phyloP scores from a whole-genome alignment of 1,140 invertebrate species.

The Mactra quadrangularis region DNA sequence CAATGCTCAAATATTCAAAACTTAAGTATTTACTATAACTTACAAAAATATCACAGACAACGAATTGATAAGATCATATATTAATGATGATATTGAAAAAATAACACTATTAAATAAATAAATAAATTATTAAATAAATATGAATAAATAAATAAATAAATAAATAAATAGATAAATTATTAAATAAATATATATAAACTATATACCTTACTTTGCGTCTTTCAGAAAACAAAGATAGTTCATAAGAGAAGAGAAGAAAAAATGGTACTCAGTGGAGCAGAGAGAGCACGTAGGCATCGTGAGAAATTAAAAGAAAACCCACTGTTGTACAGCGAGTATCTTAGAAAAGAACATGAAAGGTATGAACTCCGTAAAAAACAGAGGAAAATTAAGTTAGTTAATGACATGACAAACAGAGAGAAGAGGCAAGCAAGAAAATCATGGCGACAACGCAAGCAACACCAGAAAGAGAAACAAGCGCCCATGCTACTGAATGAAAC shows the following conservation, averaged over 20 bases:
- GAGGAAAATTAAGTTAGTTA: background rate
- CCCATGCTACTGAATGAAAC: background rate
- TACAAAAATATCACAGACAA: too few relatives aligned
- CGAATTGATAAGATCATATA: too few relatives aligned
- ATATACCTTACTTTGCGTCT: background rate
- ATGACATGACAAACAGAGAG: constrained; percentile 2
- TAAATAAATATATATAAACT: background rate
- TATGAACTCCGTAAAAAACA: constrained; percentile 1
- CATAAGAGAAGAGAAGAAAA: background rate
- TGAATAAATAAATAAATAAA: too few relatives aligned
- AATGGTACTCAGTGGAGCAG: constrained; percentile 4
- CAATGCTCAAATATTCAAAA: too few relatives aligned
- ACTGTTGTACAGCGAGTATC: background rate
- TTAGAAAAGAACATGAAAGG: constrained; percentile 17
- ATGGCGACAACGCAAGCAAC: background rate
- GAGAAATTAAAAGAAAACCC: constrained; percentile 4
- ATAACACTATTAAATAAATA: too few relatives aligned
- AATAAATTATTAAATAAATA: background rate
- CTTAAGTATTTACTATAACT: too few relatives aligned
- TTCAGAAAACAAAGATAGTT: background rate
- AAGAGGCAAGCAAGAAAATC: background rate
- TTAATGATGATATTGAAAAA: too few relatives aligned
- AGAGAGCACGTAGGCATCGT: background rate
- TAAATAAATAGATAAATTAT: background rate
- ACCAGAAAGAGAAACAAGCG: constrained; percentile 1